A percentile compares a stretch with the other conserved stretches of the same genome.
These are phyloP conservation scores for Hemibagrus guttatus DNA, from an alignment of 2,797 vertebrate genomes.

Conservation along the genomic window DNA sequence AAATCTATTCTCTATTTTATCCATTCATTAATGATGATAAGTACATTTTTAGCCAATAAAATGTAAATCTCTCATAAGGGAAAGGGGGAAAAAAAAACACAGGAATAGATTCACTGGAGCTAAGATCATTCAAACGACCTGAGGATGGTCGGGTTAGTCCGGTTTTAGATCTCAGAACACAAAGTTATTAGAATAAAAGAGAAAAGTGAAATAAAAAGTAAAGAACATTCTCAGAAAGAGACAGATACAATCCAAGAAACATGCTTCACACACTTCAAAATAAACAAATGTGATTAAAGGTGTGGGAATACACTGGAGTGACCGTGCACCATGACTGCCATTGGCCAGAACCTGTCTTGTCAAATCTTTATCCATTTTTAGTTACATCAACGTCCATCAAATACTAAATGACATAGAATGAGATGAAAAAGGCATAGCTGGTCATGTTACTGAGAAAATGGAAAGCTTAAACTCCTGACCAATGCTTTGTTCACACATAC, in stretches of 20 bases:
- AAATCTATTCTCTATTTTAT: too few relatives aligned
- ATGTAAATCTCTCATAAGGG: background rate
- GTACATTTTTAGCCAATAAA: background rate
- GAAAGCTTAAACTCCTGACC: background rate
- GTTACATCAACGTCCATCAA: background rate
- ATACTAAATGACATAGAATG: too few relatives aligned
- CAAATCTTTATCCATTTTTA: background rate
- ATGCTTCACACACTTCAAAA: conserved; percentile 1
- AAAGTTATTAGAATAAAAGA: background rate
- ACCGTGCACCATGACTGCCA: too few relatives aligned
- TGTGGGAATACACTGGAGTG: background rate
- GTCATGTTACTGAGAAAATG: background rate
- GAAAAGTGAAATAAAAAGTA: background rate
- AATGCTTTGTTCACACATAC: too few relatives aligned
- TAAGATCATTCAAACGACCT: background rate
- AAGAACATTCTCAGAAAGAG: background rate
- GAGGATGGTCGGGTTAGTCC: background rate
- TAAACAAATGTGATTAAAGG: background rate
- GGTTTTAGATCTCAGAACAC: background rate
- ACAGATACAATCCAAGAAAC: background rate
- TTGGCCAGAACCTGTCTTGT: background rate
- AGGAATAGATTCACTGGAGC: background rate
- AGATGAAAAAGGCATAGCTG: background rate
- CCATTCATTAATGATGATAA: background rate
- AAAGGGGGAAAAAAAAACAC: background rate